phyloP scores from a whole-genome alignment of 2,113 vertebrate species.

The Ictalurus punctatus region DNA sequence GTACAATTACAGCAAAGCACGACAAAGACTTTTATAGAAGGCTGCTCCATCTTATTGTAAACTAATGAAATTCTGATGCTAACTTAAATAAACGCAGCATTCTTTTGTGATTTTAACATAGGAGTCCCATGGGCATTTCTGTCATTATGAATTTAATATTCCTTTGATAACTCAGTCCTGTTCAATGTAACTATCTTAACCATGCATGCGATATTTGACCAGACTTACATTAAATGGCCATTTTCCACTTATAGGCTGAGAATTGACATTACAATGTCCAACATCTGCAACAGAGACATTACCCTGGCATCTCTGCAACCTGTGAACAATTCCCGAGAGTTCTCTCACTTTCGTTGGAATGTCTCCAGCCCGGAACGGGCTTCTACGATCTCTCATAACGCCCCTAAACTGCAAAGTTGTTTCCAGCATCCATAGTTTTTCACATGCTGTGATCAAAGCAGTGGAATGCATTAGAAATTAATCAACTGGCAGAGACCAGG shows the following conservation, averaged over 20 bases:
- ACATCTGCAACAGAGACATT: constrained; percentile 32
- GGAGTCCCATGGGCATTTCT: constrained; percentile 19
- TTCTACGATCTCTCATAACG: constrained; percentile 10
- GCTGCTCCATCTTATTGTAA: constrained; percentile 20
- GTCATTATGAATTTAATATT: constrained; percentile 26
- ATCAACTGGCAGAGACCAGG: constrained; percentile 38
- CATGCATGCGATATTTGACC: constrained; percentile 1
- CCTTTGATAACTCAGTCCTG: constrained; percentile 38
- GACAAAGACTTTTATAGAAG: constrained; percentile 43
- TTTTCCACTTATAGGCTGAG: background rate
- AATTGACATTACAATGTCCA: background rate
- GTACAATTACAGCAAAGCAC: constrained; percentile 46
- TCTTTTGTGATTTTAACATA: constrained; percentile 33
- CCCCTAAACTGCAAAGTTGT: constrained; percentile 27
- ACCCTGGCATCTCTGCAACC: constrained; percentile 17
- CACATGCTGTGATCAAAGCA: constrained; percentile 48
- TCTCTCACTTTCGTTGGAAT: constrained; percentile 29
- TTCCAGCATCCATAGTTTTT: constrained; percentile 41
- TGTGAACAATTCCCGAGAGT: constrained; percentile 32
- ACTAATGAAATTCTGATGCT: constrained; percentile 33
- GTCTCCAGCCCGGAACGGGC: constrained; percentile 25
- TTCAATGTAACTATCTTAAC: constrained; percentile 6
- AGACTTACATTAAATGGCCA: constrained; percentile 9
- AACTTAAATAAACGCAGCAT: constrained; percentile 32
- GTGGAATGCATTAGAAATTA: constrained; percentile 53